Evolutionary conservation across 2,888 invertebrate genomes (phyloP).

Genomic region (Drosophila koepferae): DNA sequence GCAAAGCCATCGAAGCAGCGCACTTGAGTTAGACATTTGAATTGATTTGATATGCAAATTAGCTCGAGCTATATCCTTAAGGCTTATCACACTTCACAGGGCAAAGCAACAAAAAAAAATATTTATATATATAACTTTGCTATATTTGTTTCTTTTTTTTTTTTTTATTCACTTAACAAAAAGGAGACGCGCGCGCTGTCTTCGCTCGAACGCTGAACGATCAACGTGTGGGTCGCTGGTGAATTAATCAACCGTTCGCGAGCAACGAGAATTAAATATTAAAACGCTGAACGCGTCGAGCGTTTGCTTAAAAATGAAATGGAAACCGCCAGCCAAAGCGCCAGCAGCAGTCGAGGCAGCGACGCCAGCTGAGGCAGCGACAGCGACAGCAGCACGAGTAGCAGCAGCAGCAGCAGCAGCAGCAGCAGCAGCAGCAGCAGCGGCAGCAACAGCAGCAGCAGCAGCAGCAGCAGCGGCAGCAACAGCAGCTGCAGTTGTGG

Average conservation of each 20-base stretch:
- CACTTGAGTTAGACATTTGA: slow-evolving; percentile 13
- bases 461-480: slow-evolving; percentile 5
- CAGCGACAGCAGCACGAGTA: slow-evolving; percentile 12
- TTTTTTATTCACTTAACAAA: slow-evolving; percentile 27
- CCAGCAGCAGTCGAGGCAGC: slow-evolving; percentile 17
- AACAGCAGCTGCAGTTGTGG: not conserved
- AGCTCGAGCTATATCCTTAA: slow-evolving; percentile 18
- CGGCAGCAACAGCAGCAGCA: slow-evolving; percentile 13
- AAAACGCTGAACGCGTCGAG: slow-evolving; percentile 76
- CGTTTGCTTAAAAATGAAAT: slow-evolving; percentile 84
- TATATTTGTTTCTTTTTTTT: not conserved
- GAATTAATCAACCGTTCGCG: slow-evolving; percentile 74
- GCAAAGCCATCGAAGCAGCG: slow-evolving; percentile 10
- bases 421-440: slow-evolving; percentile 7
- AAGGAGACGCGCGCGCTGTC: slow-evolving; percentile 10
- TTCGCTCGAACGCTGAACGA: slow-evolving; percentile 15
- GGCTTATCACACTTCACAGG: not conserved
- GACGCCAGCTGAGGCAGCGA: slow-evolving; percentile 32
- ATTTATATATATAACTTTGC: not conserved
- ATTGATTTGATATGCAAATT: not conserved
- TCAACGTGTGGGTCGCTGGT: slow-evolving; percentile 16
- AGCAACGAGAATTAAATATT: slow-evolving; percentile 83
- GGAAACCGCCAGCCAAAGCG: slow-evolving; percentile 67
- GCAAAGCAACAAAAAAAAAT: slow-evolving; percentile 2
- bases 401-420: slow-evolving; percentile 8